These are phyloP conservation scores for Latrodectus elegans DNA, from an alignment of 2,888 invertebrate genomes.

Conservation along the genomic window DNA sequence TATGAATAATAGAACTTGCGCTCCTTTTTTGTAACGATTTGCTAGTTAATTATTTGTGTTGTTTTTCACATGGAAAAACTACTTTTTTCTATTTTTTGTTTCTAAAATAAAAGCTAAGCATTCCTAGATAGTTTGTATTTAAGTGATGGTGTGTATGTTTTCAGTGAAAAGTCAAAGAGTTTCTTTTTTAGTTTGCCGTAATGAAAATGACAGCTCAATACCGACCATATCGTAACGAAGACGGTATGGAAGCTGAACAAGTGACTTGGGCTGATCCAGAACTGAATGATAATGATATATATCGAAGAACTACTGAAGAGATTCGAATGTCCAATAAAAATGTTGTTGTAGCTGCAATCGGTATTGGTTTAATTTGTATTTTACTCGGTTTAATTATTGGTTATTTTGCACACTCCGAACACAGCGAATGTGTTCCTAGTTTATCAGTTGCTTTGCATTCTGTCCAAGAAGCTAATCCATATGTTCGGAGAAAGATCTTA, in stretches of 20 bases:
- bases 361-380: conserved; percentile 66
- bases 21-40: no score
- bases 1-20: no score
- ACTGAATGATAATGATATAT: conserved; percentile 71
- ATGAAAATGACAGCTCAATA: conserved; percentile 70
- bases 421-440: conserved; percentile 69
- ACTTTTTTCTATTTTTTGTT: no score
- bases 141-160: conserved; percentile 21
- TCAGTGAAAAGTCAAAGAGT: conserved; percentile 22
- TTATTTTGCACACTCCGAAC: conserved; percentile 71
- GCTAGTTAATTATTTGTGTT: no score
- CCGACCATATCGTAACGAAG: conserved; percentile 70
- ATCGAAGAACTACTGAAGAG: conserved; percentile 71
- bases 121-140: background rate
- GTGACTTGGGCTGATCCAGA: conserved; percentile 71
- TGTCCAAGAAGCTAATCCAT: conserved; percentile 70
- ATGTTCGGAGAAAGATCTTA: conserved; percentile 69
- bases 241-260: conserved; percentile 70
- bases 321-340: conserved; percentile 53
- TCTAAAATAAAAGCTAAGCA: no score
- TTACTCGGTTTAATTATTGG: conserved; percentile 71
- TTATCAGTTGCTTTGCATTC: conserved; percentile 70
- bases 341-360: conserved; percentile 65
- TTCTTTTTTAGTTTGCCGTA: conserved; percentile 51
- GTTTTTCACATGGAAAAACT: no score